Percentiles rank a stretch among this genome's conserved stretches.
phyloP scores from a whole-genome alignment of 2,888 invertebrate species.

The Halictus quadricinctus region DNA sequence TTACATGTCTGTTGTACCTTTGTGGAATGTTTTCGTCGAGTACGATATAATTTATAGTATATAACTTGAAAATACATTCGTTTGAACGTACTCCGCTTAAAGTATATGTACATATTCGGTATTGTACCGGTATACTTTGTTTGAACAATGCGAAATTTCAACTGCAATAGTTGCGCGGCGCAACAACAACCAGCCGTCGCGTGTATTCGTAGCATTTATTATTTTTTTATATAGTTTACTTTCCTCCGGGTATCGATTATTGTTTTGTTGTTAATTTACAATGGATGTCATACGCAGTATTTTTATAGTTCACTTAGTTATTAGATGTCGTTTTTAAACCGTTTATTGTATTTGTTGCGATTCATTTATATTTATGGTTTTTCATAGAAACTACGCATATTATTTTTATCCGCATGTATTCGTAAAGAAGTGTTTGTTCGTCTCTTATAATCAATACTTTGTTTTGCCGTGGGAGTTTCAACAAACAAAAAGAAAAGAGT shows the following conservation, averaged over 20 bases:
- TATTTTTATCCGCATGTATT: constrained; percentile 12
- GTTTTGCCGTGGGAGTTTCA: constrained; percentile 14
- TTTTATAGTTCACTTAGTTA: constrained; percentile 30
- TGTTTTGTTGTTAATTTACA: constrained; percentile 18
- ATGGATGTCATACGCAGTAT: constrained; percentile 26
- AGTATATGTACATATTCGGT: not conserved
- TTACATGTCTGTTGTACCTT: constrained; percentile 35
- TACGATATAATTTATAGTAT: constrained; percentile 28
- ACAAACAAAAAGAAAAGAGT: not conserved
- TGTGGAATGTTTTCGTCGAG: constrained; percentile 45
- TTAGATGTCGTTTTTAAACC: constrained; percentile 28
- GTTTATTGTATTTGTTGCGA: constrained; percentile 32
- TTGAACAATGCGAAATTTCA: constrained; percentile 25
- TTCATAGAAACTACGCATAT: constrained; percentile 24
- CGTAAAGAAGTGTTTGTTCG: constrained; percentile 16
- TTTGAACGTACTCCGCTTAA: constrained; percentile 27
- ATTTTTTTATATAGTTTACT: constrained; percentile 30
- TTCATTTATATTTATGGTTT: constrained; percentile 35
- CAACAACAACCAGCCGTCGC: not conserved
- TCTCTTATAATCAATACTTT: constrained; percentile 22
- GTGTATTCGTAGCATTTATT: constrained; percentile 52
- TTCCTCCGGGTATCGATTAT: constrained; percentile 11
- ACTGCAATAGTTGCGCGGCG: constrained; percentile 20
- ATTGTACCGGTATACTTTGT: constrained; percentile 1
- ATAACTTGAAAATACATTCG: constrained; percentile 38